A percentile compares a stretch with the other conserved stretches of the same genome.
phyloP scores from a whole-genome alignment of 2,797 vertebrate genomes.

The Dallia pectoralis region DNA sequence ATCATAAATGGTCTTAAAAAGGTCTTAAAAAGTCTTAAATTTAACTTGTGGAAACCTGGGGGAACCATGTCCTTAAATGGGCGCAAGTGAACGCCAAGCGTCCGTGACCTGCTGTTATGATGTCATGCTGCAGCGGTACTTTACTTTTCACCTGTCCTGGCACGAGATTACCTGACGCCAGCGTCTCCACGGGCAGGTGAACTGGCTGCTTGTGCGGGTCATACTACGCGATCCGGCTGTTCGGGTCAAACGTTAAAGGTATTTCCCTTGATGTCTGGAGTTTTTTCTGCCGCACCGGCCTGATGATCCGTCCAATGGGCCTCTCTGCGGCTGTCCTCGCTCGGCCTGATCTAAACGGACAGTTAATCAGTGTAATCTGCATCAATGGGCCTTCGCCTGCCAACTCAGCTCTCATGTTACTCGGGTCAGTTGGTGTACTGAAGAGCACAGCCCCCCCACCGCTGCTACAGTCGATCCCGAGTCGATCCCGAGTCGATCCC shows the following conservation, averaged over 20 bases:
- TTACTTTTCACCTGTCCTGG: not conserved
- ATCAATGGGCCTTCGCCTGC: constrained; percentile 59
- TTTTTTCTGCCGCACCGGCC: constrained; percentile 23
- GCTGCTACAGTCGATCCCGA: not conserved
- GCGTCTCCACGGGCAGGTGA: not conserved
- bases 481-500: too few relatives aligned
- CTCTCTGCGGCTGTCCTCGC: constrained; percentile 18
- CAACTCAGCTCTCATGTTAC: constrained; percentile 56
- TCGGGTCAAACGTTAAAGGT: constrained; percentile 21
- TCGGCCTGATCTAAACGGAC: constrained; percentile 60
- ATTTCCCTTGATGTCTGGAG: constrained; percentile 16
- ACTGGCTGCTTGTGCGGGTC: not conserved
- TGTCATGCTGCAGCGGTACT: not conserved
- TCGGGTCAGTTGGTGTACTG: constrained; percentile 17
- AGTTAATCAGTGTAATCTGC: constrained; percentile 64
- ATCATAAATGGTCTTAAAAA: too few relatives aligned
- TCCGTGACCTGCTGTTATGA: not conserved
- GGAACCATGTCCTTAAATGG: too few relatives aligned
- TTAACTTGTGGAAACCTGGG: too few relatives aligned
- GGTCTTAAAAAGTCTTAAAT: too few relatives aligned
- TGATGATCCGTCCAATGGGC: not conserved
- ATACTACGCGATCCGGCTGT: constrained; percentile 13
- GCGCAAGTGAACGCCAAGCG: not conserved
- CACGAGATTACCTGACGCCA: not conserved
- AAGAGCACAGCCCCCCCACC: constrained; percentile 4